phyloP scores from a whole-genome alignment of 2,797 vertebrate species.

The Malacoctenus gilli region DNA sequence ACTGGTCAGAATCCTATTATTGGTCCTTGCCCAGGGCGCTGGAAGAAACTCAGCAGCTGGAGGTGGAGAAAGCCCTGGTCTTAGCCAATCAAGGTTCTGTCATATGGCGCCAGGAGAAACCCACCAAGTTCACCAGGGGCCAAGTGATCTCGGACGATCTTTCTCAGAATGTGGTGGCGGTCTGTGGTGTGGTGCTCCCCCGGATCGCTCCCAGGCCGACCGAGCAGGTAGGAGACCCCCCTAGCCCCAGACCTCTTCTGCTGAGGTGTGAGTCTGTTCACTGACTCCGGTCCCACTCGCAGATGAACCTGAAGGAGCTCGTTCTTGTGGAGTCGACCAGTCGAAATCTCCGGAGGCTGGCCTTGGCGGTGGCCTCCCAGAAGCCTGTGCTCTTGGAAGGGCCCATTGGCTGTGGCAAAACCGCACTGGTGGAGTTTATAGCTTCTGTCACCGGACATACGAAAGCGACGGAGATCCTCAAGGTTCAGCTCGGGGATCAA shows the following conservation, averaged over 20 bases:
- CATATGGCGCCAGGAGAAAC: conserved; percentile 86
- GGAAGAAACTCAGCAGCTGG: conserved; percentile 88
- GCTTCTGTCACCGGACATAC: conserved; percentile 88
- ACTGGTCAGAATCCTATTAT: no score
- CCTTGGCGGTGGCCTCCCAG: conserved; percentile 89
- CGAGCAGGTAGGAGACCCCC: conserved; percentile 82
- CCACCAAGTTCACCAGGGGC: conserved; percentile 81
- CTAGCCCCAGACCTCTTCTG: no score
- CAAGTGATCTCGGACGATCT: conserved; percentile 89
- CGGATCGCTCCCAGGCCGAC: conserved; percentile 59
- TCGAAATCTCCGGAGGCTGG: conserved; percentile 89
- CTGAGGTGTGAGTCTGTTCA: not conserved
- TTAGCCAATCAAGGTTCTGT: conserved; percentile 87
- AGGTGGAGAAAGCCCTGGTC: conserved; percentile 88
- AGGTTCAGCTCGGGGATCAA: conserved; percentile 97
- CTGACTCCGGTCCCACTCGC: no score
- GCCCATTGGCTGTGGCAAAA: conserved; percentile 96
- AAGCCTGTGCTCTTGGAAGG: conserved; percentile 93
- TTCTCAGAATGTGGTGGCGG: conserved; percentile 85
- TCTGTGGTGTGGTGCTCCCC: conserved; percentile 92
- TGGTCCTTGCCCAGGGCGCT: conserved; percentile 78
- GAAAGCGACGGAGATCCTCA: conserved; percentile 89
- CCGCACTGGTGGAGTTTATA: conserved; percentile 90
- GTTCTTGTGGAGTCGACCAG: conserved; percentile 92
- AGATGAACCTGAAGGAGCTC: conserved; percentile 70